These are phyloP conservation scores for Scaptomyza reducta DNA, from an alignment of 2,888 invertebrate genomes.

Conservation along the genomic window DNA sequence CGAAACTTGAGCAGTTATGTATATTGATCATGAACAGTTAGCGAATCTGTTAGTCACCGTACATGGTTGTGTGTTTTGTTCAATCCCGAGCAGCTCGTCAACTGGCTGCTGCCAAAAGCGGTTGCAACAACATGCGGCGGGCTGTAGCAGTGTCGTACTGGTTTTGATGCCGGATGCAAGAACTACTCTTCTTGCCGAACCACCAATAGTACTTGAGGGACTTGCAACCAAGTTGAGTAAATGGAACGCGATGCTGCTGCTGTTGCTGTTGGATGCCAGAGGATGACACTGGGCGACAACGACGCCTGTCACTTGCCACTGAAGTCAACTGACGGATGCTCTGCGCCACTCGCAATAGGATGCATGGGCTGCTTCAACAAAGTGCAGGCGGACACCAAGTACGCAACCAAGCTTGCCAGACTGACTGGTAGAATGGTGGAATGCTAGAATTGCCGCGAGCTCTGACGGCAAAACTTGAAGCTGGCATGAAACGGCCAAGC, in stretches of 20 bases:
- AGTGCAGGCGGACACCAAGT: slow-evolving; percentile 14
- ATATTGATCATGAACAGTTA: no score
- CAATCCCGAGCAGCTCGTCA: neutral
- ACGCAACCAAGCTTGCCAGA: neutral
- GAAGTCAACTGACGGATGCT: slow-evolving; percentile 39
- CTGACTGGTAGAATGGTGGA: neutral
- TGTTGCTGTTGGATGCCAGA: neutral
- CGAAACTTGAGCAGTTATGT: neutral
- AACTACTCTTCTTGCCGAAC: slow-evolving; percentile 4
- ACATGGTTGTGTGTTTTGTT: neutral
- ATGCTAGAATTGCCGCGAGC: slow-evolving; percentile 24
- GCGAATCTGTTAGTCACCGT: no score
- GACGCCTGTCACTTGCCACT: slow-evolving; percentile 37
- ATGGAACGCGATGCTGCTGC: no score
- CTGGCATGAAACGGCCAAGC: slow-evolving; percentile 2
- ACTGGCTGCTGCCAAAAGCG: slow-evolving; percentile 17
- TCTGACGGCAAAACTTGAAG: slow-evolving; percentile 21
- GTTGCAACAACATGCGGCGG: slow-evolving; percentile 2
- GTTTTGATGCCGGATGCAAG: neutral
- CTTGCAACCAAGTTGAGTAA: slow-evolving; percentile 27
- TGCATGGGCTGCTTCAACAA: slow-evolving; percentile 29
- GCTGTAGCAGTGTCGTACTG: neutral
- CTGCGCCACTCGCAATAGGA: slow-evolving; percentile 31
- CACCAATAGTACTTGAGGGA: slow-evolving; percentile 24
- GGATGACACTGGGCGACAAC: slow-evolving; percentile 9